Percentiles rank a stretch among this genome's conserved stretches.
Conservation (phyloP, 1,140 invertebrate genomes). For the Drosophila ananassae region DNA sequence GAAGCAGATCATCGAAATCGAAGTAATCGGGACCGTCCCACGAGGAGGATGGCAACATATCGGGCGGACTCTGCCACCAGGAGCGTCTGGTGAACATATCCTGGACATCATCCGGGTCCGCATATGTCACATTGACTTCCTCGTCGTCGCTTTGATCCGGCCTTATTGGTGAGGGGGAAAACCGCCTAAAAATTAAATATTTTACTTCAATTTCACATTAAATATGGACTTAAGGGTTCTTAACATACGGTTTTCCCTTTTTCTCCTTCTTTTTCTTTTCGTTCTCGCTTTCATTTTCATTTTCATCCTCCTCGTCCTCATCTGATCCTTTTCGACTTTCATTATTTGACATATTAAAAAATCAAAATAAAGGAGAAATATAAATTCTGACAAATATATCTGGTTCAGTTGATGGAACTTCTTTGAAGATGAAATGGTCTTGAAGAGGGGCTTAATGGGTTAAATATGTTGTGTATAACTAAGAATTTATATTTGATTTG, state of each 20-base stretch:
- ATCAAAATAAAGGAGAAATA: neutral
- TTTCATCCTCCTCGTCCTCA: neutral
- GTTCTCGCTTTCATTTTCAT: neutral
- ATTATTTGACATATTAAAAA: constrained; percentile 22
- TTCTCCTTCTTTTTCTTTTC: neutral
- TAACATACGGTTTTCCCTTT: neutral
- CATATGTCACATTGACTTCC: neutral
- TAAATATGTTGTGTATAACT: too few species aligned
- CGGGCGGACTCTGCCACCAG: neutral
- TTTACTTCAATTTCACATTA: too few species aligned
- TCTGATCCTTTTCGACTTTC: neutral
- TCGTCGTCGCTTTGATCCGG: neutral
- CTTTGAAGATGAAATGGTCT: neutral
- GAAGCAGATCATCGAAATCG: constrained; percentile 93
- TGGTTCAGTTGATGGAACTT: neutral
- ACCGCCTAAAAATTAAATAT: neutral
- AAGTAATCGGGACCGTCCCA: constrained; percentile 60
- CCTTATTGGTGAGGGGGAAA: neutral
- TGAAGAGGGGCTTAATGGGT: too few species aligned
- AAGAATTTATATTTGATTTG: too few species aligned
- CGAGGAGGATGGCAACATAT: too few species aligned
- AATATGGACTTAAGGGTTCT: too few species aligned
- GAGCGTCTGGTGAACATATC: neutral
- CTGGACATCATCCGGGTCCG: neutral
- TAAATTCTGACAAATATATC: neutral